Evolutionary conservation across 2,888 invertebrate species (phyloP).

Genomic region (Embidobia sp.): DNA sequence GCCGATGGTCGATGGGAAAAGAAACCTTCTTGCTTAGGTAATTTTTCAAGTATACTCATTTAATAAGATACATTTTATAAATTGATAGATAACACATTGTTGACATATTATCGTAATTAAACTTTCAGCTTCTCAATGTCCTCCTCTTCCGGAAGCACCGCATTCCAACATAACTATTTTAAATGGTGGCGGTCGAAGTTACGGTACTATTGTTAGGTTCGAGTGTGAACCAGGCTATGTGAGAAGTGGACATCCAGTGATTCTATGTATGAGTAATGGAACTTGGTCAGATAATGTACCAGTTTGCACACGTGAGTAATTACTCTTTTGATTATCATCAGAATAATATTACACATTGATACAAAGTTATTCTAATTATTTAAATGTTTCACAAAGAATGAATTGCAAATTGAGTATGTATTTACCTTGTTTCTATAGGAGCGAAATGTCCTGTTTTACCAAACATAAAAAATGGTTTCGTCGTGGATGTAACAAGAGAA

Average conservation of each 20-base stretch:
- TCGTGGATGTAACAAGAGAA: slow-evolving; percentile 88
- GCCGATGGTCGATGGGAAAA: slow-evolving; percentile 96
- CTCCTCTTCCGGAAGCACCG: slow-evolving; percentile 91
- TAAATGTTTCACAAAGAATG: too few relatives aligned
- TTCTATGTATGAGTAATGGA: slow-evolving; percentile 97
- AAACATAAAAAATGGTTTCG: slow-evolving; percentile 92
- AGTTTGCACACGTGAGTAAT: slow-evolving; percentile 87
- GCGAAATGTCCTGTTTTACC: slow-evolving; percentile 89
- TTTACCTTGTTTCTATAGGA: slow-evolving; percentile 78
- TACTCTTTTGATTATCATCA: too few relatives aligned
- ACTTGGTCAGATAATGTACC: slow-evolving; percentile 97
- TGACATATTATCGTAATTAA: too few relatives aligned
- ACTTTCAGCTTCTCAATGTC: slow-evolving; percentile 91
- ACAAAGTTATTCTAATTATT: too few relatives aligned
- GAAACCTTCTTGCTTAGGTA: slow-evolving; percentile 93
- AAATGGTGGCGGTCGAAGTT: slow-evolving; percentile 95
- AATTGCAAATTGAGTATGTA: too few relatives aligned
- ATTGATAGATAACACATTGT: not conserved
- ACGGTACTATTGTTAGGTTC: slow-evolving; percentile 95
- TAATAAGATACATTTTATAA: too few relatives aligned
- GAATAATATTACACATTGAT: too few relatives aligned
- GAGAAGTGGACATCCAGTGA: slow-evolving; percentile 92
- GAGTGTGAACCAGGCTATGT: slow-evolving; percentile 96
- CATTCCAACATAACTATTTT: slow-evolving; percentile 93
- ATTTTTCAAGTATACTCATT: too few relatives aligned